Evolutionary conservation across 1,140 invertebrate species (phyloP).

Genomic region (Drosophila persimilis): DNA sequence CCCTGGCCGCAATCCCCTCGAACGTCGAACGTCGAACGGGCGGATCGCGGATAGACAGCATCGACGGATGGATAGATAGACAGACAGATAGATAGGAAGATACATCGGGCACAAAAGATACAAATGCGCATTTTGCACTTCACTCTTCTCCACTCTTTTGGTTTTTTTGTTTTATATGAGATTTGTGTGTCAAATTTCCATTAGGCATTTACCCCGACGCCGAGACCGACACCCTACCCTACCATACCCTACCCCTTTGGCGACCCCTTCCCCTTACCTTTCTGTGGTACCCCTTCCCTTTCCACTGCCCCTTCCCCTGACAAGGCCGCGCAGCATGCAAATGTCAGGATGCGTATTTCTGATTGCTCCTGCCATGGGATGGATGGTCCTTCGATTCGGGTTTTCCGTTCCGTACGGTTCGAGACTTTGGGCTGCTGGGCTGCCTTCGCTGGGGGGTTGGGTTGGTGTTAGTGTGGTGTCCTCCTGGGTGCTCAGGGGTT

Average conservation of each 20-base stretch:
- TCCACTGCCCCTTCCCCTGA: too few species aligned
- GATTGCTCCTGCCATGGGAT: constrained; percentile 25
- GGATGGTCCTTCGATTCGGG: constrained; percentile 5
- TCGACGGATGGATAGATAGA: not conserved
- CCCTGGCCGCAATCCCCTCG: constrained; percentile 17
- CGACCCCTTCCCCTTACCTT: too few species aligned
- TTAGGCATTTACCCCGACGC: constrained; percentile 56
- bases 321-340: constrained; percentile 39
- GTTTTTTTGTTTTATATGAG: constrained; percentile 69
- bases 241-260: constrained; percentile 27
- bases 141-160: not conserved
- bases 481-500: constrained; percentile 11
- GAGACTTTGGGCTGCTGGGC: constrained; percentile 6
- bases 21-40: constrained; percentile 40
- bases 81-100: constrained; percentile 25
- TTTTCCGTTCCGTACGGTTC: constrained; percentile 19
- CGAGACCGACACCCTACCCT: constrained; percentile 1
- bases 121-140: constrained; percentile 77
- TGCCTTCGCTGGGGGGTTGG: constrained; percentile 2
- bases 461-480: constrained; percentile 9
- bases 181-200: constrained; percentile 83
- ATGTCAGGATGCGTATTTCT: constrained; percentile 32
- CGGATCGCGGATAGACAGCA: constrained; percentile 36
- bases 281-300: too few species aligned
- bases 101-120: constrained; percentile 46